phyloP scores from a whole-genome alignment of 2,797 vertebrate genomes.

The Gambelia wislizenii region DNA sequence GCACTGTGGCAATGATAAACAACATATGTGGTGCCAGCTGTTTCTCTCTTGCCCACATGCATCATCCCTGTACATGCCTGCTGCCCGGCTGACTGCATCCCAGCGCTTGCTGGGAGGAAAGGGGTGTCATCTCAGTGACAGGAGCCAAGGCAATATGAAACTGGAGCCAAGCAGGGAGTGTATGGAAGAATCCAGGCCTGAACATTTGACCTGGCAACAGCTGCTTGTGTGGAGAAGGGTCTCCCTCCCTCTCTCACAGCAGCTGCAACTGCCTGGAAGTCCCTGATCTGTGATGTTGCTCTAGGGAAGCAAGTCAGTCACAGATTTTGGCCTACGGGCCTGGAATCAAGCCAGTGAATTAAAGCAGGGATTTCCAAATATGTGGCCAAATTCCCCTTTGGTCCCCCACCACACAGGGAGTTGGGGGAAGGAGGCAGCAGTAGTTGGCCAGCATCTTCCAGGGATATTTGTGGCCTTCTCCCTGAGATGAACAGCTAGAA shows the following conservation, averaged over 20 bases:
- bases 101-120: neutral
- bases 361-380: neutral
- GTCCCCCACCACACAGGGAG: neutral
- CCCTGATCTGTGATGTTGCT: neutral
- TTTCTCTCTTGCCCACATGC: neutral
- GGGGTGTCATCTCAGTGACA: neutral
- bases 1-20: too few relatives aligned
- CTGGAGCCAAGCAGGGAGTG: neutral
- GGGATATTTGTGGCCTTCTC: too few relatives aligned
- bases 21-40: neutral
- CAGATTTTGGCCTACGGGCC: neutral
- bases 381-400: neutral
- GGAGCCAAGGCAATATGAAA: constrained; percentile 6
- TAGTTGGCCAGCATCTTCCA: neutral
- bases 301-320: constrained; percentile 1
- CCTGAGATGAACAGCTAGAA: neutral
- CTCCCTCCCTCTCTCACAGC: neutral
- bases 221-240: neutral
- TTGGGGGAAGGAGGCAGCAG: neutral
- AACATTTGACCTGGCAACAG: constrained; percentile 21
- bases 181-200: neutral
- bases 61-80: neutral
- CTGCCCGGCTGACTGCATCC: neutral
- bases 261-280: constrained; percentile 23
- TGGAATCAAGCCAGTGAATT: neutral